Percentiles rank a stretch among this genome's conserved stretches.
Conservation (phyloP, 2,888 invertebrate species). For the Arenicola marina region DNA sequence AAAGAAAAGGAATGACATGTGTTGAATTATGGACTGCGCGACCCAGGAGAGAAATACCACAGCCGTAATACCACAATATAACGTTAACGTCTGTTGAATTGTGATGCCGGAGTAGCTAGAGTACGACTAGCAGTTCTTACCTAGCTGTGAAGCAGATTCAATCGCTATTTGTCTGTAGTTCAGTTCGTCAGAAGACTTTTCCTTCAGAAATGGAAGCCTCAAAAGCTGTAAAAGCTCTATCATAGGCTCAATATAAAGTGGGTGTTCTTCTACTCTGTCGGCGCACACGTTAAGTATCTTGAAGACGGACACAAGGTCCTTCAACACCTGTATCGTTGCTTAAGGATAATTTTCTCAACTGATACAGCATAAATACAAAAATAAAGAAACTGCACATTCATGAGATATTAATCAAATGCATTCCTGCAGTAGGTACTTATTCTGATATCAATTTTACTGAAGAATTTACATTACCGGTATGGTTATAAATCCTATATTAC, state of each 20-base stretch:
- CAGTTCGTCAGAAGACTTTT: constrained; percentile 59
- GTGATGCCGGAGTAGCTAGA: too few species aligned
- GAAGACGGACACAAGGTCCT: constrained; percentile 57
- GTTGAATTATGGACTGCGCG: too few species aligned
- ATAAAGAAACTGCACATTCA: not conserved
- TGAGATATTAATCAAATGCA: not conserved
- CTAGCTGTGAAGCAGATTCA: constrained; percentile 59
- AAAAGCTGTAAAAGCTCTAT: constrained; percentile 52
- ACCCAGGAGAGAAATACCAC: too few species aligned
- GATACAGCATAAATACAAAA: not conserved
- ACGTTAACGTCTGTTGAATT: too few species aligned
- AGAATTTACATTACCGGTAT: too few species aligned
- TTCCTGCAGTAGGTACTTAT: too few species aligned
- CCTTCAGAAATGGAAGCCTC: constrained; percentile 56
- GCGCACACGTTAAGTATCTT: constrained; percentile 59
- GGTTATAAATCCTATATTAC: too few species aligned
- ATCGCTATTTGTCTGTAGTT: constrained; percentile 57
- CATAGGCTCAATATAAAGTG: constrained; percentile 54
- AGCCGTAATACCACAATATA: too few species aligned
- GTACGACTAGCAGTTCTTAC: too few species aligned
- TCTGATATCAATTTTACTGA: too few species aligned
- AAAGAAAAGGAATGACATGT: too few species aligned
- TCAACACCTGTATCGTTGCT: constrained; percentile 47
- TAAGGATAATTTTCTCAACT: not conserved
- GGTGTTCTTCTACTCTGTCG: constrained; percentile 51